Percentiles rank a stretch among this genome's conserved stretches.
Evolutionary conservation across 23 tunicate species (phyloP).

Genomic region (Ascidia mentula): DNA sequence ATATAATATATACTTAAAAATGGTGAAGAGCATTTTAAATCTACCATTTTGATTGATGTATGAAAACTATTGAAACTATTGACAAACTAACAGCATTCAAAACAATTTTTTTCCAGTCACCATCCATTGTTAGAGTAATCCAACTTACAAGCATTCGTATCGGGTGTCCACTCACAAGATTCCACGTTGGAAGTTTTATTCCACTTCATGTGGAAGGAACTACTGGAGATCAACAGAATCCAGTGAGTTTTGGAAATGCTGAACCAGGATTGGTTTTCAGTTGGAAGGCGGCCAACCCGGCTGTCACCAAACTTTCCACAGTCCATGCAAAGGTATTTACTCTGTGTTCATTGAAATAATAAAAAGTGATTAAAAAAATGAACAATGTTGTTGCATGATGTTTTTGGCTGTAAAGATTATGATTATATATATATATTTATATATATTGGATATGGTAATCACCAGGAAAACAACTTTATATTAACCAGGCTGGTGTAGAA

Average conservation of each 20-base stretch:
- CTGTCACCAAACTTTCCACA: slow-evolving; percentile 48
- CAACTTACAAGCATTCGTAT: slow-evolving; percentile 68
- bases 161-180: slow-evolving; percentile 58
- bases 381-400: too few species aligned
- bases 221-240: slow-evolving; percentile 31
- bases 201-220: slow-evolving; percentile 71
- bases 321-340: slow-evolving; percentile 69
- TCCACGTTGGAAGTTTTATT: slow-evolving; percentile 59
- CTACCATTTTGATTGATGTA: too few species aligned
- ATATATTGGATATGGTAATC: too few species aligned
- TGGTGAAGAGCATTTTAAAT: too few species aligned
- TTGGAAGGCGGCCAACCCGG: slow-evolving; percentile 71
- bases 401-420: too few species aligned
- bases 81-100: not conserved
- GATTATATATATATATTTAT: too few species aligned
- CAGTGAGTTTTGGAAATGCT: slow-evolving; percentile 66
- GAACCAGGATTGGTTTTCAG: slow-evolving; percentile 67
- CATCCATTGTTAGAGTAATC: slow-evolving; percentile 46
- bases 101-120: slow-evolving; percentile 22
- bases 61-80: not conserved
- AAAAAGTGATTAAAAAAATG: too few species aligned
- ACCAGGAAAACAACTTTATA: too few species aligned
- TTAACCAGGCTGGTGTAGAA: slow-evolving; percentile 58
- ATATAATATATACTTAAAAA: too few species aligned
- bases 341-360: too few species aligned